Base-by-base conservation (phyloP, 2,888 invertebrate species). In the Drosophila hamatofila region DNA sequence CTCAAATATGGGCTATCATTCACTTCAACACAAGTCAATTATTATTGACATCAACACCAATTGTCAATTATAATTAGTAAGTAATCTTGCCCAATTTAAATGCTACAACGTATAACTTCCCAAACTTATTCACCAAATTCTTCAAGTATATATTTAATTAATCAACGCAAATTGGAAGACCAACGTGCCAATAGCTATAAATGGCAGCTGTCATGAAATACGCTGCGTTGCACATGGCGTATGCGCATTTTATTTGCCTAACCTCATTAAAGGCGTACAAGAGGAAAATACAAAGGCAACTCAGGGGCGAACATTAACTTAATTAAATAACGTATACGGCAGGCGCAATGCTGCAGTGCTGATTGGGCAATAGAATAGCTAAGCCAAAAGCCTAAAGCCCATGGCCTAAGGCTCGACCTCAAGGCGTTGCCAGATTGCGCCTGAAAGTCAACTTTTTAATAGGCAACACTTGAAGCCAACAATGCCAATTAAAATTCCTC, bases 401-500 rank as follows among this genome's bases (percentile, higher is more conserved):
- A 39, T 66, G 9, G 69, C 60, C 60, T 46, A 39, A 68, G 9
- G 2, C 30, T 9, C 33, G 5, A 4, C 63, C 66, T 59, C 3
- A 46, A 72, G 75, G 78, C 75, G 55, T 49, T 61, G 33, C 61
- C 66, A 33, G 64, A 51, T 44, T 72, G 70, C 65, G 70, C 69
- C 76, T 74, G 75, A 61, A 64, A 83, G 69, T 73, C 41, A 70
- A 76, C 67, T 75, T 77, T 75, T 73, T 72, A 80, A 80, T 81
- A 67, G 69, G 16, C 51, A 30, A 57, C 35, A 69, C 71, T 79
- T 72, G 60, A 81, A 65, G 72, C 52, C 66, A 55, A 61, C 66
- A 62, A 69, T 54, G 70, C 66, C 78, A 84, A 87, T 87, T 84
- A 84, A 87, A 80, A 80, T 78, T 58, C 74, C 63, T 35, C 16